Conservation (phyloP, 2,888 invertebrate species). For the Panopea generosa region DNA sequence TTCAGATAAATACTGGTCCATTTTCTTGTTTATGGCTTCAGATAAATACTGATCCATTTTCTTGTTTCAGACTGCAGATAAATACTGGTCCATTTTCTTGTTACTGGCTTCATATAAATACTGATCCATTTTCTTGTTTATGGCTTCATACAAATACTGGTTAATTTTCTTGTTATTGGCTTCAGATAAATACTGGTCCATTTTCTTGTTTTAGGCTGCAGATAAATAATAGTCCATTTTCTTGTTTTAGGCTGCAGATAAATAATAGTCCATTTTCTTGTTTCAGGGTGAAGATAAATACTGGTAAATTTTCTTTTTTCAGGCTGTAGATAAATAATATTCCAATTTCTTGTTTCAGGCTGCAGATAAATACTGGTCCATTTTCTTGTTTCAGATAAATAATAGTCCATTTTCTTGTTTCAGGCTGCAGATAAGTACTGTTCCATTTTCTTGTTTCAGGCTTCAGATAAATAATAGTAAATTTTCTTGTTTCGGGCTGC, state of each 20-base stretch:
- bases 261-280: constrained; percentile 81
- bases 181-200: constrained; percentile 79
- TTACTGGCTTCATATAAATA: constrained; percentile 80
- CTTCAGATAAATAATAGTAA: constrained; percentile 82
- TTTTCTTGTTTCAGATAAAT: too few relatives aligned
- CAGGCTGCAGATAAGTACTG: constrained; percentile 82
- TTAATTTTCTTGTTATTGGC: constrained; percentile 77
- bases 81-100: constrained; percentile 79
- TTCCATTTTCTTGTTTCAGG: constrained; percentile 80
- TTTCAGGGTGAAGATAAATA: constrained; percentile 80
- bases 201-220: constrained; percentile 76
- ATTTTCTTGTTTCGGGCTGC: constrained; percentile 78
- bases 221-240: constrained; percentile 83
- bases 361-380: constrained; percentile 82
- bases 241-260: constrained; percentile 78
- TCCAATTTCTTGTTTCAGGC: constrained; percentile 79
- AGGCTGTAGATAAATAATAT: constrained; percentile 82
- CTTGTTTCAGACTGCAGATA: constrained; percentile 74
- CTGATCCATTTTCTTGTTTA: constrained; percentile 80
- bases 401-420: too few relatives aligned
- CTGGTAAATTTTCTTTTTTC: constrained; percentile 80
- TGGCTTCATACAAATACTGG: constrained; percentile 82
- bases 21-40: constrained; percentile 77
- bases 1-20: constrained; percentile 82
- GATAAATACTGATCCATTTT: constrained; percentile 83